Percentiles rank a stretch among this genome's conserved stretches.
Evolutionary conservation across 92 coral and sea anemone genomes (phyloP).

Genomic region (Porites lobata): DNA sequence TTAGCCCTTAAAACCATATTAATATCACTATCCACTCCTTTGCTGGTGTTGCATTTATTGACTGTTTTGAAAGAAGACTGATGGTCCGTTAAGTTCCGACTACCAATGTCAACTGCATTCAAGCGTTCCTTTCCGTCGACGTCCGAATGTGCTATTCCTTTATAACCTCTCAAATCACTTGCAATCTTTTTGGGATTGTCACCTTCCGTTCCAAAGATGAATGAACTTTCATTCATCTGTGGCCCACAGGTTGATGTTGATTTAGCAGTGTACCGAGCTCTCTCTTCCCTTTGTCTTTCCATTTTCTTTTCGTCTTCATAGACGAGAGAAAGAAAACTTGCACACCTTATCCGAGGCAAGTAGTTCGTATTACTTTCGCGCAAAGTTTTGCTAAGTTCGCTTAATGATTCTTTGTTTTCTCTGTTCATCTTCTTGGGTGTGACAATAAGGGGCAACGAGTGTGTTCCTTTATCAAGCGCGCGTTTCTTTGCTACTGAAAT

Average conservation of each 20-base stretch:
- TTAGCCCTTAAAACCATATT: constrained; percentile 18
- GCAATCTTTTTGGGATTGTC: background rate
- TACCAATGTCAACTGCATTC: background rate
- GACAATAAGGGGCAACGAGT: background rate
- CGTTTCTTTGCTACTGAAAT: background rate
- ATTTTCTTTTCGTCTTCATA: background rate
- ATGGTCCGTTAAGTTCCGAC: background rate
- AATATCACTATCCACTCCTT: background rate
- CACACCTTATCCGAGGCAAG: constrained; percentile 24
- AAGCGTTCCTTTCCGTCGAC: background rate
- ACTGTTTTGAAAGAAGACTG: background rate
- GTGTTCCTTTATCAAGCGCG: background rate
- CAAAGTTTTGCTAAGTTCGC: background rate
- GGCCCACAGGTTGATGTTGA: background rate
- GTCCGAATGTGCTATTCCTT: background rate
- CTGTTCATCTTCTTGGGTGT: background rate
- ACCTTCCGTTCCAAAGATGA: background rate
- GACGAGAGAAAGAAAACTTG: constrained; percentile 14
- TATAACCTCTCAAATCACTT: background rate
- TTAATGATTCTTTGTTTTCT: background rate
- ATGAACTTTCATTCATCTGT: background rate
- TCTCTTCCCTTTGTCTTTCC: background rate
- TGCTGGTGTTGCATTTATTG: background rate
- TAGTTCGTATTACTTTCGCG: background rate
- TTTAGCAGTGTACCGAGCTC: background rate